Evolutionary conservation across 2,888 invertebrate genomes (phyloP).

Genomic region (Archaeoteleia sp.): DNA sequence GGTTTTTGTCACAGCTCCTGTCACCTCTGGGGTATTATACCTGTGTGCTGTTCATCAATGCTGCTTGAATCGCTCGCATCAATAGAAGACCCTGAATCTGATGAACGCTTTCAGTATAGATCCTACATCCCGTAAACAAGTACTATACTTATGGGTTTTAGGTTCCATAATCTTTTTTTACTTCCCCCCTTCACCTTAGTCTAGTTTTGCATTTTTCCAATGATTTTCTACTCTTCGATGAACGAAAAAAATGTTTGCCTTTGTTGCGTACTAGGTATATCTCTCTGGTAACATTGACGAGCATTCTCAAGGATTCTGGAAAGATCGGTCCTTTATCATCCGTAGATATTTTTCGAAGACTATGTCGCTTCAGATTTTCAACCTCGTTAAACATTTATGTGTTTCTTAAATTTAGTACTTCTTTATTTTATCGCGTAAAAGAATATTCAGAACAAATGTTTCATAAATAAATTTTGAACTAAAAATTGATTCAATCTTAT

Average conservation of each 20-base stretch:
- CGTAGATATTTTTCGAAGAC: too few species aligned
- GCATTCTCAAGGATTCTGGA: too few species aligned
- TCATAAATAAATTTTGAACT: too few species aligned
- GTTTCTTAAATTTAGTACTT: too few species aligned
- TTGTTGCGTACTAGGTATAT: too few species aligned
- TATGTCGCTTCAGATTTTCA: constrained; percentile 14
- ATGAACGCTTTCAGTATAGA: constrained; percentile 38
- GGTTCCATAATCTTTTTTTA: constrained; percentile 37
- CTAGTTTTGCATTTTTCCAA: constrained; percentile 40
- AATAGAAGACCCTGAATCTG: constrained; percentile 49
- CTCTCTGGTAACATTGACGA: background rate
- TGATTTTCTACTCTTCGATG: constrained; percentile 13
- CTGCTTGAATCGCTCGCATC: constrained; percentile 38
- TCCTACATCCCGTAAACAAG: constrained; percentile 51
- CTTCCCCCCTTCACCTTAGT: constrained; percentile 12
- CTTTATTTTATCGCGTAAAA: too few species aligned
- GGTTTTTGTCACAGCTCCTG: constrained; percentile 43
- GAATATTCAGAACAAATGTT: too few species aligned
- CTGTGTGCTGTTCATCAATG: constrained; percentile 46
- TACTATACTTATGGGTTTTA: constrained; percentile 43
- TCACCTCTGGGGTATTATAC: constrained; percentile 35
- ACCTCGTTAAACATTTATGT: constrained; percentile 5
- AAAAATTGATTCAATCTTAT: too few species aligned
- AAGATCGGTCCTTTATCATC: constrained; percentile 9
- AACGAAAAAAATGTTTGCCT: constrained; percentile 18